Evolutionary conservation across 1,140 invertebrate genomes (phyloP), one percentile per base, ranked within the genome.

Genomic region (Pseudomyrmex dendroicus): DNA sequence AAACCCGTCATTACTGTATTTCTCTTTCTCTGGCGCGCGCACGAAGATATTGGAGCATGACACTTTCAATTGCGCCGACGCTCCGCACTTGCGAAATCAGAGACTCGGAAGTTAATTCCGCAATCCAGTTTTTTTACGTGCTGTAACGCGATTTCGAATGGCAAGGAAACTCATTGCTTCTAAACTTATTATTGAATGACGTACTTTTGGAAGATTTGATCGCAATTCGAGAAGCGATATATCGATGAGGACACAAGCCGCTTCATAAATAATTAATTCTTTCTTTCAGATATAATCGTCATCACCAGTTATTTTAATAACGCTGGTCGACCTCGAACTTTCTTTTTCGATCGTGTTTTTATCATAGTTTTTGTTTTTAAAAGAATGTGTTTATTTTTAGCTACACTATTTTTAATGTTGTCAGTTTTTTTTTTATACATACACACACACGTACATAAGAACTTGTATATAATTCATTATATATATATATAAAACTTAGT

Each of bases 21-120:
- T 77, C 63, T 77, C 74, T 77, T 68, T 64, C 50, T 77, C 17
- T 13, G 7, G 25, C 17, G 12, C 17, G 35, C 12, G 66, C 73
- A 62, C 62, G 17, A 77, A 22, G 25, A 77, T 77, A 77, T 68
- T 77, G 50, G 74, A 77, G 74, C 74, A 68, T 77, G 63, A 77
- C 63, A 77, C 74, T 77, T 77, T 77, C 74, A 67, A 22, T 67
- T 50, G 62, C 15, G 8, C 48, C 35, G 56, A 44, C 25, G 17
- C 64, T 77, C 50, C 13, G 25, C 48, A 12, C 61, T 76, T 66
- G n/a, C 48, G 50, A 77, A 67, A 77, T 20, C 4, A 2, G 15
- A 0, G n/a, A 20, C 22, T 44, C 48, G 61, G 61, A 76, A 52
- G 44, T n/a, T 35, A 35, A 15, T 66, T 66, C 20, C 25, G 73